Evolutionary conservation across 2,888 invertebrate genomes (phyloP), one percentile per base, ranked within the genome.

Genomic region (Drosophila meridionalis): DNA sequence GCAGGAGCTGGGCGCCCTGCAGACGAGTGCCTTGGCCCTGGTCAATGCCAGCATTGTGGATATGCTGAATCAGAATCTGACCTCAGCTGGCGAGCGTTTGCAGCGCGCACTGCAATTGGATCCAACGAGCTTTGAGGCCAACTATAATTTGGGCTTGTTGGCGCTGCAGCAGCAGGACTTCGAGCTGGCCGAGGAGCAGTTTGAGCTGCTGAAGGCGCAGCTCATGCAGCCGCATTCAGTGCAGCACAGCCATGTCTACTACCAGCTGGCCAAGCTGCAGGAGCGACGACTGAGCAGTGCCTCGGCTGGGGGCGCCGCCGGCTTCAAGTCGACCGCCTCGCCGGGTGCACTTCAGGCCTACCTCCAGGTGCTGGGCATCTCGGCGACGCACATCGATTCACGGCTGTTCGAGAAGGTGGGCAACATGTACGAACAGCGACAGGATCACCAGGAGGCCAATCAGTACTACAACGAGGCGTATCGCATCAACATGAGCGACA

Each of bases 361-460:
- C 79, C 92, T 97, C 86, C 97, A 98, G 92, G 94, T 98, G 4
- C 94, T 97, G 70, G 96, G 97, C 42, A 94, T 97, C 62, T 95
- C 96, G 30, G 97, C 99, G 0, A 96, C 98, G 1, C 92, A 93
- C 28, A 97, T 97, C 85, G 99, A 99, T 93, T 97, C 98, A 0
- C 96, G 96, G 47, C 96, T 99, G 56, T 95, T 99, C 56, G 96
- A 97, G 87, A 97, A 97, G 91, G 94, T 99, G 64, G 99, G 98
- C 0, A 96, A 97, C 89, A 95, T 99, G 87, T 98, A 97, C 92
- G 98, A 98, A 89, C 95, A 95, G 69, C 96, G 97, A 89, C 98
- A 98, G 3, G 99, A 99, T 93, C 96, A 97, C 81, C 97, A 97
- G 85, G 97, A 97, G 92, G 97, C 98, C 0, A 93, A 92, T 76